These are phyloP conservation scores for Brenthis daphne DNA, from an alignment of 2,888 invertebrate species.

Conservation along the genomic window DNA sequence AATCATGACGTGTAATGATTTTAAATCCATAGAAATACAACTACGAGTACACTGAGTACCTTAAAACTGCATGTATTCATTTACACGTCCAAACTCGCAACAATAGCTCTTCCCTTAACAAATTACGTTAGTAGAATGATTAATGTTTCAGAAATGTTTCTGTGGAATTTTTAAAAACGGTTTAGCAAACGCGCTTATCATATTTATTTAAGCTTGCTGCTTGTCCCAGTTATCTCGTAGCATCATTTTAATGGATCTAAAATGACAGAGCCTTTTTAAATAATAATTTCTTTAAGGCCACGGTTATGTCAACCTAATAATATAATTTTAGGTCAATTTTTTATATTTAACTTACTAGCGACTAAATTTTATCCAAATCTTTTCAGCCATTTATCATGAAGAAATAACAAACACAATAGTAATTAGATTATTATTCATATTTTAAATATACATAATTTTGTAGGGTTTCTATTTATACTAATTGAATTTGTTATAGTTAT, in stretches of 20 bases:
- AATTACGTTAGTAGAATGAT: conserved; percentile 13
- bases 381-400: no score
- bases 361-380: no score
- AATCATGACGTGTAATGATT: no score
- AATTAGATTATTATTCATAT: no score
- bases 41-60: no score
- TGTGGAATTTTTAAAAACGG: conserved; percentile 20
- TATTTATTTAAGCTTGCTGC: conserved; percentile 29
- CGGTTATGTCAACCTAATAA: conserved; percentile 8
- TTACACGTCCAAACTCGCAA: not conserved
- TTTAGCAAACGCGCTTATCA: conserved; percentile 15
- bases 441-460: no score
- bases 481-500: no score
- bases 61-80: not conserved
- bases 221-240: conserved; percentile 20
- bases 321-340: not conserved
- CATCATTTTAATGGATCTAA: conserved; percentile 22
- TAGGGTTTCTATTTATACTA: no score
- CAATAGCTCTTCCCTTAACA: conserved; percentile 9
- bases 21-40: no score
- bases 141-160: conserved; percentile 16
- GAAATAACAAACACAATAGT: no score
- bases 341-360: not conserved
- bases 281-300: conserved; percentile 5
- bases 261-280: conserved; percentile 15